phyloP scores from a whole-genome alignment of 2,888 invertebrate genomes.

The Eilema griseolum region DNA sequence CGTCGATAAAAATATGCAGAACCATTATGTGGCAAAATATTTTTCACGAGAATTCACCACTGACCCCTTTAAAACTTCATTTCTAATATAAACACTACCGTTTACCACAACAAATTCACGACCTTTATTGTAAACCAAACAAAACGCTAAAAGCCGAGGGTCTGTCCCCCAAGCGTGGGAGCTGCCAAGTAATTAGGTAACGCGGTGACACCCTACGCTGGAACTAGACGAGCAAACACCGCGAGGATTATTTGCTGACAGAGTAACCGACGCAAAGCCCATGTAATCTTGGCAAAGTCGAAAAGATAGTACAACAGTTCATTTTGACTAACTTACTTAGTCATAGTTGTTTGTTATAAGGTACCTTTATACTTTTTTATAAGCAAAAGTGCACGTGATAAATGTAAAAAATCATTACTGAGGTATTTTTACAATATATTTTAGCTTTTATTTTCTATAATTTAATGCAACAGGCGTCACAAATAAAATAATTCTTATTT shows the following conservation, averaged over 20 bases:
- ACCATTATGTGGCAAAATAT: background rate
- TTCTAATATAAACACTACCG: conserved; percentile 46
- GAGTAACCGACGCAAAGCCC: background rate
- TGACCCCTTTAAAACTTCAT: conserved; percentile 2
- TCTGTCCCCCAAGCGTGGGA: conserved; percentile 69
- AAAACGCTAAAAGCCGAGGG: conserved; percentile 59
- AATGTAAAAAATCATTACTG: too few relatives aligned
- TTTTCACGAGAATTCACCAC: background rate
- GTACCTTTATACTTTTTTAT: too few relatives aligned
- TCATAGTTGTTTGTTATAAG: too few relatives aligned
- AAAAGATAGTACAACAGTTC: conserved; percentile 10
- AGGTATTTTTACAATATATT: too few relatives aligned
- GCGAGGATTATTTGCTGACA: conserved; percentile 38
- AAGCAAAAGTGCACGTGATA: too few relatives aligned
- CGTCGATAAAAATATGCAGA: too few relatives aligned
- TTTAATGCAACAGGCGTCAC: too few relatives aligned
- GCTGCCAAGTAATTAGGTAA: conserved; percentile 75
- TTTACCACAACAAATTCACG: conserved; percentile 63
- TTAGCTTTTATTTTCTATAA: too few relatives aligned
- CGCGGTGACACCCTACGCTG: conserved; percentile 56
- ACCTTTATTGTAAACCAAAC: conserved; percentile 63
- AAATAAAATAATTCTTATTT: too few relatives aligned
- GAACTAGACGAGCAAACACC: conserved; percentile 25
- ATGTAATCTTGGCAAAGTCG: conserved; percentile 17
- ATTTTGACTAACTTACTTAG: background rate